Evolutionary conservation across 2,888 invertebrate genomes (phyloP).

Genomic region (Temnothorax ravouxi): DNA sequence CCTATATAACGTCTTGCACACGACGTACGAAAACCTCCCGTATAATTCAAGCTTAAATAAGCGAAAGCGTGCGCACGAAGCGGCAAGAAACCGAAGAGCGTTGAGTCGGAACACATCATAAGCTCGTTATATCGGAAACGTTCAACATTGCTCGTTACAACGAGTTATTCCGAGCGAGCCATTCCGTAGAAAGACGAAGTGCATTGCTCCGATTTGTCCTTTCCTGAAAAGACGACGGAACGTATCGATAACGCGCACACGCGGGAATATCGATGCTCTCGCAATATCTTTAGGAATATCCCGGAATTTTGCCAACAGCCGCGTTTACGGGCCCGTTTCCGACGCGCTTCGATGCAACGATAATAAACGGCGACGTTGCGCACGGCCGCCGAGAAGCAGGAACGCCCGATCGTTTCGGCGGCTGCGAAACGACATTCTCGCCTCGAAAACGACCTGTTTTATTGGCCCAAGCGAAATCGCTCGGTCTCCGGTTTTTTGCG

Average conservation of each 20-base stretch:
- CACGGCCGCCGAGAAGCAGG: constrained; percentile 28
- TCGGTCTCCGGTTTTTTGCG: background rate
- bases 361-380: constrained; percentile 38
- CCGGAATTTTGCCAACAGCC: constrained; percentile 47
- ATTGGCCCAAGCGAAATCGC: constrained; percentile 30
- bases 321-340: constrained; percentile 42
- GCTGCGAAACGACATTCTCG: constrained; percentile 34
- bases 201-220: background rate
- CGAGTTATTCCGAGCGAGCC: background rate
- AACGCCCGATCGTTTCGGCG: constrained; percentile 43
- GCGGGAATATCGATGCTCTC: background rate
- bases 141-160: constrained; percentile 4
- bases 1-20: background rate
- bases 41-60: background rate
- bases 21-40: background rate
- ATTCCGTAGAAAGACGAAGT: background rate
- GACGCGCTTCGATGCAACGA: constrained; percentile 40
- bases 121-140: background rate
- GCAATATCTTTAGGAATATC: constrained; percentile 37
- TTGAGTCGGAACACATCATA: background rate
- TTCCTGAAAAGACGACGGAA: background rate
- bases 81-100: background rate
- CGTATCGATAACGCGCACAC: background rate
- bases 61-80: background rate
- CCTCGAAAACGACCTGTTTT: constrained; percentile 37